These are phyloP conservation scores for Dendroctonus valens DNA, from an alignment of 1,140 invertebrate genomes.

Conservation along the genomic window DNA sequence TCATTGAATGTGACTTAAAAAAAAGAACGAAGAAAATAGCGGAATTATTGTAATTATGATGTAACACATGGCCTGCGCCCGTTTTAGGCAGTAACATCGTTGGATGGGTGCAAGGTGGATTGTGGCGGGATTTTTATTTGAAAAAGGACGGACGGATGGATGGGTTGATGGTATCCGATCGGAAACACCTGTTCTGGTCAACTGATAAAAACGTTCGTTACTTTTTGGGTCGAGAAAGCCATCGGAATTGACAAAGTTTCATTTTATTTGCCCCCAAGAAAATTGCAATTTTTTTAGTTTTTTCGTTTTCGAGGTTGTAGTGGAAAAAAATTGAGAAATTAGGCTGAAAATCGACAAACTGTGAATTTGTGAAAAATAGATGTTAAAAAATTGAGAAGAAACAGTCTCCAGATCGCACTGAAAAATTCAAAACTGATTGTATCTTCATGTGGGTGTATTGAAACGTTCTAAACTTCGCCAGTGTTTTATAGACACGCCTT, in stretches of 20 bases:
- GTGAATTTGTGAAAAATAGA: too few relatives aligned
- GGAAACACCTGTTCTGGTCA: constrained; percentile 35
- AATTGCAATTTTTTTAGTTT: too few relatives aligned
- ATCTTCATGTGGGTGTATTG: too few relatives aligned
- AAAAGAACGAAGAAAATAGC: constrained; percentile 40
- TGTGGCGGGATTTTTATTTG: constrained; percentile 35
- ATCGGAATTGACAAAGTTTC: not conserved
- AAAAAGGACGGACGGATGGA: constrained; percentile 15
- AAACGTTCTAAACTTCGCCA: too few relatives aligned
- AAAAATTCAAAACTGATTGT: too few relatives aligned
- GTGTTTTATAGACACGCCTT: too few relatives aligned
- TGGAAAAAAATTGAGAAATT: too few relatives aligned
- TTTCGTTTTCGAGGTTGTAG: too few relatives aligned
- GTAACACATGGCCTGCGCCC: constrained; percentile 39
- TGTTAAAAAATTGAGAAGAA: too few relatives aligned
- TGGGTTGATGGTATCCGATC: constrained; percentile 25
- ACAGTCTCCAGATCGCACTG: too few relatives aligned
- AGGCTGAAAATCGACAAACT: too few relatives aligned
- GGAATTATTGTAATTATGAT: constrained; percentile 46
- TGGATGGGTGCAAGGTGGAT: constrained; percentile 32
- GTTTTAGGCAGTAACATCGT: constrained; percentile 13
- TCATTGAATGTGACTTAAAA: constrained; percentile 25
- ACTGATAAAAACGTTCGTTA: not conserved
- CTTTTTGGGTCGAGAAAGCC: constrained; percentile 9
- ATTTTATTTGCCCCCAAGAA: too few relatives aligned